phyloP scores from a whole-genome alignment of 2,797 vertebrate genomes.

The Erethizon dorsatum region DNA sequence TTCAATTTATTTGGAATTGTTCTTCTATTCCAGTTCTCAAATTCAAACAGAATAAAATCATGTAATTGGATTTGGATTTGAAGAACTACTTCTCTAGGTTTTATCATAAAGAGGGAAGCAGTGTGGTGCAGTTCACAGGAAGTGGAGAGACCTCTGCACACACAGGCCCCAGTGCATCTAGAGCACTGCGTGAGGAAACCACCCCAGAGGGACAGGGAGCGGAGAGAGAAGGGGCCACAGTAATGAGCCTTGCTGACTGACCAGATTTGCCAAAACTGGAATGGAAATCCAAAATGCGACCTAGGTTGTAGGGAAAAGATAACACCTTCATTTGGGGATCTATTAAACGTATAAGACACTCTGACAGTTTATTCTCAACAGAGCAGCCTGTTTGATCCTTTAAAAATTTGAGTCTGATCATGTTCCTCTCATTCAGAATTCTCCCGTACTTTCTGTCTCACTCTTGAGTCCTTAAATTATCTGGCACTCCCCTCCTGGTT shows the following conservation, averaged over 20 bases:
- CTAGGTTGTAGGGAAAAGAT: background rate
- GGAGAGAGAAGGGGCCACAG: background rate
- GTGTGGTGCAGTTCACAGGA: background rate
- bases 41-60: constrained; percentile 61
- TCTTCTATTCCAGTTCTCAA: constrained; percentile 50
- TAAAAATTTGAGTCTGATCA: background rate
- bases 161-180: background rate
- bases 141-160: background rate
- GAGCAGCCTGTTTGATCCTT: background rate
- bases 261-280: background rate
- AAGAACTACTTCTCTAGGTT: constrained; percentile 57
- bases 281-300: background rate
- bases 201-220: fast-evolving
- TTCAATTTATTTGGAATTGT: background rate
- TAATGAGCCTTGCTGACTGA: background rate
- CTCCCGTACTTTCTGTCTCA: background rate
- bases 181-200: background rate
- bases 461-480: background rate
- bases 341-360: background rate
- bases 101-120: background rate
- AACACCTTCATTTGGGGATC: background rate
- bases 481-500: background rate
- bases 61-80: constrained; percentile 32
- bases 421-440: background rate
- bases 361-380: background rate